Conservation (phyloP, 2,113 vertebrate genomes). For the Smithornis capensis region DNA sequence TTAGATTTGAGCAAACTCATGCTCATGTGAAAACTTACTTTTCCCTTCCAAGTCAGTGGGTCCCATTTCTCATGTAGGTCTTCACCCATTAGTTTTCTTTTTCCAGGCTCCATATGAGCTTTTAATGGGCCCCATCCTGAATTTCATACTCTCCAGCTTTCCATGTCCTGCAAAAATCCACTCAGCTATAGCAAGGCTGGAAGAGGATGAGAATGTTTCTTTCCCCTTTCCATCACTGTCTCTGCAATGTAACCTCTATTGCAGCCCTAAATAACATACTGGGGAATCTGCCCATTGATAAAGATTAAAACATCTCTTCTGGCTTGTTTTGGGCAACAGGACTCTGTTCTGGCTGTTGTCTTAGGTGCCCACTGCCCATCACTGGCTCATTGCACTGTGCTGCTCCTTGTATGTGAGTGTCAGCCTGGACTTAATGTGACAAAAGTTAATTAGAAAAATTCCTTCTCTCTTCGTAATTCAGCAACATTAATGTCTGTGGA, state of each 20-base stretch:
- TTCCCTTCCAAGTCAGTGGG: background rate
- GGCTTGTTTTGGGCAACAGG: background rate
- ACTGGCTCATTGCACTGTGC: background rate
- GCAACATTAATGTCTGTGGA: background rate
- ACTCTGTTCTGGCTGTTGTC: background rate
- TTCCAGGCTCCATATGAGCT: background rate
- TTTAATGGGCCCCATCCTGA: background rate
- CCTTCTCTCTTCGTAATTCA: background rate
- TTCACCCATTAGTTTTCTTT: background rate
- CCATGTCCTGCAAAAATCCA: background rate
- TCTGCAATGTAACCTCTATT: background rate
- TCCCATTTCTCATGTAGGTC: background rate
- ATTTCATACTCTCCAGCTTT: background rate
- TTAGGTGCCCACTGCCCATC: background rate
- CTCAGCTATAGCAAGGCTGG: background rate
- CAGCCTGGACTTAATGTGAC: background rate
- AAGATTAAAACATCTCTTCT: background rate
- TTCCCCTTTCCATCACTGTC: background rate
- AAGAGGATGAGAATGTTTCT: background rate
- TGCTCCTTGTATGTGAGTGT: background rate
- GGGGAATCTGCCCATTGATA: background rate
- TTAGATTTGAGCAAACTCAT: background rate
- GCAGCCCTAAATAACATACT: background rate
- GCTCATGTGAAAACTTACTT: background rate
- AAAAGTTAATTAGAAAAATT: conserved; percentile 18